Evolutionary conservation across 2,888 invertebrate species (phyloP), one percentile per base, ranked within the genome.

Genomic region (Minunthozetes semirufus): DNA sequence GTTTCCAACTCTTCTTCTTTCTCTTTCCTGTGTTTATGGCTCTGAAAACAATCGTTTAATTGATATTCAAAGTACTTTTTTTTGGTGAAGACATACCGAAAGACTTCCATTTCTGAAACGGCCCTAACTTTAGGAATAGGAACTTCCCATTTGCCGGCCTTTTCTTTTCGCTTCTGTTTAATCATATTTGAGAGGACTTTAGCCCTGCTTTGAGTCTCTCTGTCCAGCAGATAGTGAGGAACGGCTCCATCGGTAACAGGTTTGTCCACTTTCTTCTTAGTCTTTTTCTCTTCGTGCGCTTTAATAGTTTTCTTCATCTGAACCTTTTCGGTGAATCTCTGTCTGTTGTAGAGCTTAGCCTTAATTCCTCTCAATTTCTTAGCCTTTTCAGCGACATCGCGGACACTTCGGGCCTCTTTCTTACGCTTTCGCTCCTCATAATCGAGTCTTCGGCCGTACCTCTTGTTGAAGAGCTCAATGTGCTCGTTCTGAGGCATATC

Each of bases 141-240:
- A 0, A 99, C 99, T 81, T 98, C 95, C 97, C 98, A 99, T 87
- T 99, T 99, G 0, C 98, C 98, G 74, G 96, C 97, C 81, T 99
- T 99, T 82, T 99, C 99, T 84, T 99, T 99, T 0, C 99, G 88
- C 84, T 99, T 99, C 84, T 99, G 98, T 84, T 99, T 99, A 77
- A 99, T 95, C 93, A 97, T 97, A 83, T 98, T 99, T 0, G 97
- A 97, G 0, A 99, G 86, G 27, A 98, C 92, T 84, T 98, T 99
- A 1, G 97, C 95, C 63, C 93, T 87, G 0, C 91, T 90, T 82
- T 97, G 94, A 8, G 93, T 89, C 85, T 98, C 94, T 85, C 99
- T 88, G 86, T 99, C 99, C 74, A 99, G 86, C n/a, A 99, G 87
- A 84, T 98, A 99, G 0, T 93, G 93, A 0, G 99, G 98, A 72